A percentile compares a stretch with the other conserved stretches of the same genome.
phyloP scores from a whole-genome alignment of 2,797 vertebrate genomes.

The Spinus olivaceus region DNA sequence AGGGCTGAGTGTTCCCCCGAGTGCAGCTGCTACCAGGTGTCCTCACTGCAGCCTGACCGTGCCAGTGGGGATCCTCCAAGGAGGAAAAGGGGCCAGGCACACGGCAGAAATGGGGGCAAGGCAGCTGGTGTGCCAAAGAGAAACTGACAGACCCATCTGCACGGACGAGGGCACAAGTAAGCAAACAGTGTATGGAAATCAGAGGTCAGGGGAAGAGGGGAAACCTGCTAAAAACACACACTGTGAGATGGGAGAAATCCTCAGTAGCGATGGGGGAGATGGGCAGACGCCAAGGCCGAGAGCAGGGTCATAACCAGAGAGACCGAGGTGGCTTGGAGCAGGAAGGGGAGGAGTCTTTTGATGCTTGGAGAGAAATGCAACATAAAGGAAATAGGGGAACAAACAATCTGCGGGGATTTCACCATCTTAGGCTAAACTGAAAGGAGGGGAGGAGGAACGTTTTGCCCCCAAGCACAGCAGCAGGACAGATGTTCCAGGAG shows the following conservation, averaged over 20 bases:
- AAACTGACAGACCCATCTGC: neutral
- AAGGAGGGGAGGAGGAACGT: conserved; percentile 58
- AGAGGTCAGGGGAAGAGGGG: neutral
- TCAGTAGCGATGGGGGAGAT: neutral
- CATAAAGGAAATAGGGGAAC: conserved; percentile 77
- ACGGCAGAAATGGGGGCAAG: neutral
- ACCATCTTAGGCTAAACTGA: conserved; percentile 74
- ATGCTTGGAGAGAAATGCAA: conserved; percentile 66
- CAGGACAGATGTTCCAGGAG: conserved; percentile 36
- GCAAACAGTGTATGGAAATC: neutral
- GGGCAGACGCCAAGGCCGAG: neutral
- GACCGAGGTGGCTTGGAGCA: conserved; percentile 63
- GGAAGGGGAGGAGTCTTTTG: conserved; percentile 66
- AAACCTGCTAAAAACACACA: neutral
- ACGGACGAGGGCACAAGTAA: neutral
- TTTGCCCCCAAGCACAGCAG: conserved; percentile 35
- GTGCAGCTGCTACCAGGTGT: neutral
- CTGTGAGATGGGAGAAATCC: neutral
- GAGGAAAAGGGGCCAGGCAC: neutral
- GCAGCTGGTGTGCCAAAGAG: neutral
- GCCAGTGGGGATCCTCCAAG: neutral
- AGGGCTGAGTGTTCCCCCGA: neutral
- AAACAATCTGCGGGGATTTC: conserved; percentile 71
- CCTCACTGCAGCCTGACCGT: neutral
- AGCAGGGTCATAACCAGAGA: conserved; percentile 54